A percentile compares a stretch with the other conserved stretches of the same genome.
phyloP scores from a whole-genome alignment of 2,888 invertebrate species.

The Mesorhabditis spiculigera region DNA sequence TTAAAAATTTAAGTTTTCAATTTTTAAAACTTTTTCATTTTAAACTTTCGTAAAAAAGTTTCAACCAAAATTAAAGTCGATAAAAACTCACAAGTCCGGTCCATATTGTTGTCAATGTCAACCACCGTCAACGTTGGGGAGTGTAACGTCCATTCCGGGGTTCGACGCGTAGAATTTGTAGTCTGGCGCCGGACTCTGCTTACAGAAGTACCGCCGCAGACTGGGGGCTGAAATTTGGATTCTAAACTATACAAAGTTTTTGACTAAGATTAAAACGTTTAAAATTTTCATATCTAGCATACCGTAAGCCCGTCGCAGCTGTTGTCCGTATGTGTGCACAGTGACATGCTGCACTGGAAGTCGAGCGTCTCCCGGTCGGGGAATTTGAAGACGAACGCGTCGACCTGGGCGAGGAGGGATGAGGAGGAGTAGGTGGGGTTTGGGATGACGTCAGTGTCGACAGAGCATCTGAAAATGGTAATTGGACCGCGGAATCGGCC shows the following conservation, averaged over 20 bases:
- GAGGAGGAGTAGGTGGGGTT: constrained; percentile 42
- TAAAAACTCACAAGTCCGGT: constrained; percentile 8
- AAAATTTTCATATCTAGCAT: background rate
- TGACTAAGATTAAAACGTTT: background rate
- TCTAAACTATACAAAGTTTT: background rate
- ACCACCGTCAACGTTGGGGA: constrained; percentile 51
- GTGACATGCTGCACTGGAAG: constrained; percentile 46
- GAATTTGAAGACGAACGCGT: constrained; percentile 52
- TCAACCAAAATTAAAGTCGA: too few species aligned
- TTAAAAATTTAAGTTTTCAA: too few species aligned
- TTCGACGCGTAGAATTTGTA: constrained; percentile 5
- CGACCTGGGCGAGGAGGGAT: constrained; percentile 36
- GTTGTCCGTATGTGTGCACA: constrained; percentile 42
- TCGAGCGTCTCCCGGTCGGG: constrained; percentile 42
- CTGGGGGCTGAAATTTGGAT: constrained; percentile 40
- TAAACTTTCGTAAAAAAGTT: too few species aligned
- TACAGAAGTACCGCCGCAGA: constrained; percentile 21
- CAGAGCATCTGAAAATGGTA: constrained; percentile 36
- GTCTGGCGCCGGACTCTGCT: constrained; percentile 8
- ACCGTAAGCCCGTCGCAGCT: constrained; percentile 46
- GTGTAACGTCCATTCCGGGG: constrained; percentile 30
- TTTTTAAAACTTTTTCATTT: too few species aligned
- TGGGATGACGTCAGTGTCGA: constrained; percentile 42
- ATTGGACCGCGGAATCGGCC: background rate
- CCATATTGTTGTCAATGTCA: constrained; percentile 32